phyloP scores from a whole-genome alignment of 2,113 vertebrate species.

The Microcebus lehilahytsara region DNA sequence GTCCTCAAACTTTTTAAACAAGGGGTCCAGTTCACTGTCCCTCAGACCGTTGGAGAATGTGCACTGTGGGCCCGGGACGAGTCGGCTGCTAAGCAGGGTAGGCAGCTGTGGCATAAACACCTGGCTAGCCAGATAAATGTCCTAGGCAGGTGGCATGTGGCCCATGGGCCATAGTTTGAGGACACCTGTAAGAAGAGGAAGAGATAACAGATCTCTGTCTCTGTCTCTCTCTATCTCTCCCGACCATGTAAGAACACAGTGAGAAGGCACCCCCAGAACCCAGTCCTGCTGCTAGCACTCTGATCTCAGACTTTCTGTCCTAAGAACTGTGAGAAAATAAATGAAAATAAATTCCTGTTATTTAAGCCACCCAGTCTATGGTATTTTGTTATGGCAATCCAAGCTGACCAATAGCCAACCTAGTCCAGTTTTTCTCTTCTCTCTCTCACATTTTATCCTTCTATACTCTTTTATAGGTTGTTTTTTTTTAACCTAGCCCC shows the following conservation, averaged over 20 bases:
- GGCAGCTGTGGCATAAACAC: too few relatives aligned
- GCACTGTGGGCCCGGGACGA: too few relatives aligned
- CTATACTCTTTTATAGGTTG: background rate
- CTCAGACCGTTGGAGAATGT: too few relatives aligned
- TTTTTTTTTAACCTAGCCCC: background rate
- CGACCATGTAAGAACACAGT: background rate
- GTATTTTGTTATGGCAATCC: background rate
- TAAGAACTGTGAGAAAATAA: background rate
- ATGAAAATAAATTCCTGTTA: background rate
- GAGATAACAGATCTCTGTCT: background rate
- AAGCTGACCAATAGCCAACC: background rate
- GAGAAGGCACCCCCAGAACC: background rate
- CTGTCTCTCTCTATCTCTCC: background rate
- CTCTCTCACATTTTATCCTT: background rate
- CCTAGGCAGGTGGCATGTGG: too few relatives aligned
- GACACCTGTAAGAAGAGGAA: background rate
- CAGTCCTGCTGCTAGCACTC: too few relatives aligned
- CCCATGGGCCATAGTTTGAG: too few relatives aligned
- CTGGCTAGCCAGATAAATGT: too few relatives aligned
- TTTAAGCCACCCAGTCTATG: background rate
- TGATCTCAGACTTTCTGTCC: background rate
- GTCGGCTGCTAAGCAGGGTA: too few relatives aligned
- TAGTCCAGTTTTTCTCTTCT: background rate
- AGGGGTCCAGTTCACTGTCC: too few relatives aligned
- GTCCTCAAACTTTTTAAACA: too few relatives aligned